Evolutionary conservation across 2,888 invertebrate genomes (phyloP).

Genomic region (Cerceris rybyensis): DNA sequence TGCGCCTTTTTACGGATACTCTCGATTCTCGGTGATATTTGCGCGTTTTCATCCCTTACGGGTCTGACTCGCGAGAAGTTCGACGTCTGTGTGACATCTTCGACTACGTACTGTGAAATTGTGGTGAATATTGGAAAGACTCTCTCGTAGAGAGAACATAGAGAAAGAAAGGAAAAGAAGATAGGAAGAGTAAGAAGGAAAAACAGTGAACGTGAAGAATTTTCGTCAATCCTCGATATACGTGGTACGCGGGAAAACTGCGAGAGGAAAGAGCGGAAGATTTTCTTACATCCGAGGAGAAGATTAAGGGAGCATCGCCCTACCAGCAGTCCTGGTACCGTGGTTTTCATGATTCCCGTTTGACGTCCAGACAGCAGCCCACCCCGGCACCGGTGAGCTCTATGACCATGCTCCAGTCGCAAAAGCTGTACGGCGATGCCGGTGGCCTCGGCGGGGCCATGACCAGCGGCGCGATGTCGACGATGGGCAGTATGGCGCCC

Average conservation of each 20-base stretch:
- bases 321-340: slow-evolving; percentile 66
- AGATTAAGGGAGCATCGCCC: slow-evolving; percentile 61
- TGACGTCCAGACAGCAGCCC: slow-evolving; percentile 68
- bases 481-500: slow-evolving; percentile 86
- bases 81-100: neutral
- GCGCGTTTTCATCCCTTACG: no score
- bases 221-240: no score
- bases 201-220: neutral
- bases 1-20: no score
- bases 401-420: slow-evolving; percentile 81
- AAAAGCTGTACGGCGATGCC: slow-evolving; percentile 80
- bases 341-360: slow-evolving; percentile 70
- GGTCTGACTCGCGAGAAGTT: no score
- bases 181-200: neutral
- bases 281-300: slow-evolving; percentile 25
- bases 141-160: neutral
- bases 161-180: neutral
- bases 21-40: no score
- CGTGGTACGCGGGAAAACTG: neutral
- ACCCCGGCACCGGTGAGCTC: slow-evolving; percentile 68
- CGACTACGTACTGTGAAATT: neutral
- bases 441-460: slow-evolving; percentile 77
- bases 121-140: neutral
- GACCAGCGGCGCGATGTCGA: slow-evolving; percentile 79
- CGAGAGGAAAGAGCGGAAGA: neutral